phyloP scores from a whole-genome alignment of 2,888 invertebrate species.

The Orgyia antiqua region DNA sequence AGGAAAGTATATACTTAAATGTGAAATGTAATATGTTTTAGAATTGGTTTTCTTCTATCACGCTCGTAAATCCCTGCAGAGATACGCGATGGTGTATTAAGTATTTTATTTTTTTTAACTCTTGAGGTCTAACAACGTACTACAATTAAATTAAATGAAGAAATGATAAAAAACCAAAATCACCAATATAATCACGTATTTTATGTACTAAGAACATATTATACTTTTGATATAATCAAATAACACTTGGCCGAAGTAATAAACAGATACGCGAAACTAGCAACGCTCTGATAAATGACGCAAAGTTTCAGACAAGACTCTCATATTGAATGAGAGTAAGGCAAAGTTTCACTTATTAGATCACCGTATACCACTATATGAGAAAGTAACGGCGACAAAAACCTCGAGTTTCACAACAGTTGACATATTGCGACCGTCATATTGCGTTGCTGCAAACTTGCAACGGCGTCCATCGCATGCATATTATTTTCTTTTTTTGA shows the following conservation, averaged over 20 bases:
- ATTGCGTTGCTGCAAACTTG: conserved; percentile 67
- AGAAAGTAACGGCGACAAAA: conserved; percentile 69
- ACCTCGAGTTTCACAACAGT: conserved; percentile 36
- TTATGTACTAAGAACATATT: too few relatives aligned
- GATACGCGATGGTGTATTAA: too few relatives aligned
- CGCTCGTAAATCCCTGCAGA: too few relatives aligned
- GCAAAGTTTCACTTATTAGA: conserved; percentile 73
- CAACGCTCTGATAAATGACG: conserved; percentile 50
- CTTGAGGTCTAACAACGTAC: too few relatives aligned
- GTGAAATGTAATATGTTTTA: too few relatives aligned
- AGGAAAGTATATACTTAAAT: too few relatives aligned
- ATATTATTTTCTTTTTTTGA: conserved; percentile 52
- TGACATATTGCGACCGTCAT: conserved; percentile 60
- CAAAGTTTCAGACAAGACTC: conserved; percentile 53
- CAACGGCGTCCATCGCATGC: conserved; percentile 52
- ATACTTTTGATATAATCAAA: conserved; percentile 5
- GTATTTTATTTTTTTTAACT: too few relatives aligned
- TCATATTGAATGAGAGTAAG: conserved; percentile 69
- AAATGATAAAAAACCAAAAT: too few relatives aligned
- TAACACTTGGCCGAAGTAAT: conserved; percentile 21
- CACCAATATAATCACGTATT: too few relatives aligned
- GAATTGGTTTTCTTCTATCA: too few relatives aligned
- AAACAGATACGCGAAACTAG: conserved; percentile 14
- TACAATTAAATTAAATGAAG: too few relatives aligned
- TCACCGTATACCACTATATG: conserved; percentile 63